A percentile compares a stretch with the other conserved stretches of the same genome.
These are phyloP conservation scores for Mya arenaria DNA, from an alignment of 1,140 invertebrate genomes.

Conservation along the genomic window DNA sequence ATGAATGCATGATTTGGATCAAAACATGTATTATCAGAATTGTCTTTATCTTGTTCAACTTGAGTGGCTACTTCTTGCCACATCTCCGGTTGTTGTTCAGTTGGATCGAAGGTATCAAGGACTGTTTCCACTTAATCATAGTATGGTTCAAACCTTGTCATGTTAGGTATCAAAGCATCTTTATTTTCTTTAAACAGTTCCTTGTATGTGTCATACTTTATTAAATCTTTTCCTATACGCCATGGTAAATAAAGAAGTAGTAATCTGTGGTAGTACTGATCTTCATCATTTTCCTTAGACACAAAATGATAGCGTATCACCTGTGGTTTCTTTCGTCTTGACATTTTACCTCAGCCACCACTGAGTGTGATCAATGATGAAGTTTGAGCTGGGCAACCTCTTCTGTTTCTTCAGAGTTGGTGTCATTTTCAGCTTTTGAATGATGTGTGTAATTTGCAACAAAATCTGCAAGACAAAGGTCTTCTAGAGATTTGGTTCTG, in stretches of 20 bases:
- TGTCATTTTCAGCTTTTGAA: neutral
- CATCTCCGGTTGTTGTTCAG: constrained; percentile 29
- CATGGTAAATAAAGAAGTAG: constrained; percentile 34
- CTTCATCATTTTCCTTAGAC: constrained; percentile 31
- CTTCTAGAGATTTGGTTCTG: constrained; percentile 20
- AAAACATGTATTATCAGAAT: neutral
- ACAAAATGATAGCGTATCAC: constrained; percentile 9
- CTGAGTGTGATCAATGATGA: neutral
- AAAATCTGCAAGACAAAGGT: constrained; percentile 14
- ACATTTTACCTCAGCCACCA: neutral
- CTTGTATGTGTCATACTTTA: constrained; percentile 12
- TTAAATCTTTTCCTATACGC: neutral
- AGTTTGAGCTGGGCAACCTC: neutral
- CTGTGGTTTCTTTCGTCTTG: neutral
- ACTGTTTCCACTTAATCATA: constrained; percentile 38
- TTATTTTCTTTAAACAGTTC: constrained; percentile 27
- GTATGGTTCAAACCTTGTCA: constrained; percentile 22
- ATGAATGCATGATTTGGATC: constrained; percentile 3
- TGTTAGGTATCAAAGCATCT: constrained; percentile 8
- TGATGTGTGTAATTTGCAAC: neutral
- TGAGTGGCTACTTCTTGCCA: constrained; percentile 44
- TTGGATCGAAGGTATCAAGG: constrained; percentile 31
- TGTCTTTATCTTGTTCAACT: constrained; percentile 24
- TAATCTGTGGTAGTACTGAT: constrained; percentile 36
- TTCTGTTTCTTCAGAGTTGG: neutral